phyloP scores from a whole-genome alignment of 2,113 vertebrate genomes.

The Tachuris rubrigastra region DNA sequence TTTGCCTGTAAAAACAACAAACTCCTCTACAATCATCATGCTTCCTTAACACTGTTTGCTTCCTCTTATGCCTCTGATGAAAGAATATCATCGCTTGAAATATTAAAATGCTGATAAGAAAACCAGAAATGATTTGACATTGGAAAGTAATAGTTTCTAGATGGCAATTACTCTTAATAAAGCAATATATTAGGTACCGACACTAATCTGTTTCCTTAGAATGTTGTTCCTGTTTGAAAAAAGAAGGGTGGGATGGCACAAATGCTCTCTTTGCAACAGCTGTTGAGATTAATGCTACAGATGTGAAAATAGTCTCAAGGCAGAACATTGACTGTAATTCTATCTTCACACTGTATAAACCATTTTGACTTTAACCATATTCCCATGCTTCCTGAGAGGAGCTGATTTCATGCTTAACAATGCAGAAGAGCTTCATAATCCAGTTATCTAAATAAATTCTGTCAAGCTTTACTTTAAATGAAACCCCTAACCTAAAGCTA shows the following conservation, averaged over 20 bases:
- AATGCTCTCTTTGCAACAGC: not conserved
- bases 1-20: conserved; percentile 44
- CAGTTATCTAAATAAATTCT: not conserved
- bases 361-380: not conserved
- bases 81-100: conserved; percentile 22
- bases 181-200: not conserved
- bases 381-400: not conserved
- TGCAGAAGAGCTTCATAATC: not conserved
- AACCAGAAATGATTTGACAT: not conserved
- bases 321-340: not conserved
- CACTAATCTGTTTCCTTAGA: not conserved
- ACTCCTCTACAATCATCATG: conserved; percentile 10
- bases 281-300: not conserved
- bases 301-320: not conserved
- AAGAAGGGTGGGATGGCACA: not conserved
- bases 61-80: not conserved
- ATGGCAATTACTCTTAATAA: not conserved
- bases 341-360: not conserved
- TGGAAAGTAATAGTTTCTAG: not conserved
- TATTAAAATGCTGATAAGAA: not conserved
- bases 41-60: conserved; percentile 46
- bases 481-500: not conserved
- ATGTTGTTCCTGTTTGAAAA: not conserved
- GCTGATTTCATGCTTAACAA: not conserved
- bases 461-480: not conserved